phyloP scores from a whole-genome alignment of 1,140 invertebrate species.

The Argopecten irradians region DNA sequence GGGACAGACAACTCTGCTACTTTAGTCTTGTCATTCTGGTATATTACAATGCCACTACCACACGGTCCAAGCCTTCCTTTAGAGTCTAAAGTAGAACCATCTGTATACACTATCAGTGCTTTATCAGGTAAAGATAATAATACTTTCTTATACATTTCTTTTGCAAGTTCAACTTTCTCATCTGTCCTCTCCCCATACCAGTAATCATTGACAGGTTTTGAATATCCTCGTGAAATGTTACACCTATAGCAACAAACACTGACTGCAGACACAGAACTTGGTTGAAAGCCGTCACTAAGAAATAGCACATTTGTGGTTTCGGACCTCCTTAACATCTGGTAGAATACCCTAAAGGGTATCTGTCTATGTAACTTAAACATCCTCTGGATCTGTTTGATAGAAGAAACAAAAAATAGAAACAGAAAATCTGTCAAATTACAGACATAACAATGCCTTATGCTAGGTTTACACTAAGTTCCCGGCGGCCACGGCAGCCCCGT shows the following conservation, averaged over 20 bases:
- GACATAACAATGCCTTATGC: no score
- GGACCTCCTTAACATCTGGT: background rate
- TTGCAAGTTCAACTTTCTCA: background rate
- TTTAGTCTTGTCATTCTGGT: background rate
- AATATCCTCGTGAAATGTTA: background rate
- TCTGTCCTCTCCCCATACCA: background rate
- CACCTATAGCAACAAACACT: background rate
- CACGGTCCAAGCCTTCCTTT: background rate
- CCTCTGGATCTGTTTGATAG: background rate
- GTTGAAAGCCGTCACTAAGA: background rate
- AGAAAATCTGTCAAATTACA: no score
- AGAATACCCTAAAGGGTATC: background rate
- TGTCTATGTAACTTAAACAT: background rate
- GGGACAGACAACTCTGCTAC: background rate
- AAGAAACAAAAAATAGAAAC: background rate
- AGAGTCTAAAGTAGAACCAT: background rate
- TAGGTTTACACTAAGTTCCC: no score
- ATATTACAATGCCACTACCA: background rate
- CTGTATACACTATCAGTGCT: background rate
- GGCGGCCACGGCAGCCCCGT: no score
- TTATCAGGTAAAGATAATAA: background rate
- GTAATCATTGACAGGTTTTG: background rate
- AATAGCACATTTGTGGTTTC: background rate
- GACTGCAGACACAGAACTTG: background rate
- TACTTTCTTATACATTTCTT: background rate